Base-by-base conservation (phyloP, 2,888 invertebrate species). In the Salpingus planirostris region DNA sequence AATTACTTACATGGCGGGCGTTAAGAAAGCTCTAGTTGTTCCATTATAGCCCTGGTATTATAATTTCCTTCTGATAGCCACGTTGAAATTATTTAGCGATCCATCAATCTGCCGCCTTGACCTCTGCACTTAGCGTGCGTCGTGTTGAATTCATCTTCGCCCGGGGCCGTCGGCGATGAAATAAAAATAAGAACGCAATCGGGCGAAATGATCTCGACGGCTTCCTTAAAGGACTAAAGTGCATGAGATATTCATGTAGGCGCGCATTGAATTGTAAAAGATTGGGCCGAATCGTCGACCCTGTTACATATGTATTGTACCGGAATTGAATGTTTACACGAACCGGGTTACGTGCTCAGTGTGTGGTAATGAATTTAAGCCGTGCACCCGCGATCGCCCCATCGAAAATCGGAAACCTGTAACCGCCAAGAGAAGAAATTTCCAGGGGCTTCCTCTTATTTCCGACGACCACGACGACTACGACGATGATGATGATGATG, bases 271-370 rank as follows among this genome's bases (percentile, higher is more conserved):
- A 50, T 50, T 50, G 50, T 49, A 47, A 49, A 49, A 46, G 46
- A 46, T 48, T 42, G 42, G 35, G 41, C 42, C 33, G 39, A 29
- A 35, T 36, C 36, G 44, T 33, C 40, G 50, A 49, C 49, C 48
- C 52, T 56, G 47, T 52, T 55, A 49, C 55, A 56, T 56, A 56
- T 56, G 55, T 52, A 55, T 56, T 53, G 52, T 52, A 45, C 42
- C 40, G 26, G 40, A 51, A 51, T 49, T 48, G 52, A 50, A 49
- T 48, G 49, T 53, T 51, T 47, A 46, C 50, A 49, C 37, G 44
- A 40, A 45, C 42, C 42, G 25, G 33, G 36, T 33, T 33, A 36
- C 35, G 32, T 30, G 41, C 36, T 32, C 36, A 29, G 31, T 36
- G 24, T 36, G 40, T 33, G 36, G 31, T 37, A 40, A 40, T 40